Conservation (phyloP, 2,888 invertebrate genomes). For the Acleris sparsana region DNA sequence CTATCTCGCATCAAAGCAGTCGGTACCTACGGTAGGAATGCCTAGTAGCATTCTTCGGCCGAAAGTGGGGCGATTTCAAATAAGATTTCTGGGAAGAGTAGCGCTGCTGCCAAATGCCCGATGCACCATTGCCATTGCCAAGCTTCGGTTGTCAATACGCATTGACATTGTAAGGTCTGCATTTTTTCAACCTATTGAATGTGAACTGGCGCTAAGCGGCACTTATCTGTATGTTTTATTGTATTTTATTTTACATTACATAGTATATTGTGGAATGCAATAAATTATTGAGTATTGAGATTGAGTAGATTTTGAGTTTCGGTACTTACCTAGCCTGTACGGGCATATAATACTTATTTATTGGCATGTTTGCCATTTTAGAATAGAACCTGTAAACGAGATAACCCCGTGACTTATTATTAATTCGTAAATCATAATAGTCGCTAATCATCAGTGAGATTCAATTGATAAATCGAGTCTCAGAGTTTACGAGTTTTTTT, state of each 20-base stretch:
- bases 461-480: no score
- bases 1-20: constrained; percentile 24
- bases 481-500: no score
- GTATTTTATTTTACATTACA: background rate
- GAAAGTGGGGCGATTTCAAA: constrained; percentile 77
- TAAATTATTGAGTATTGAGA: no score
- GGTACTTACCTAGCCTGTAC: no score
- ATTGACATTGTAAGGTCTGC: constrained; percentile 36
- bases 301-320: no score
- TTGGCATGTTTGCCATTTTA: no score
- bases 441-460: no score
- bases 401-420: no score
- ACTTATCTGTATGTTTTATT: background rate
- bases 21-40: constrained; percentile 51
- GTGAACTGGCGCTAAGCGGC: constrained; percentile 3
- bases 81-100: constrained; percentile 75
- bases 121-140: constrained; percentile 76
- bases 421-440: no score
- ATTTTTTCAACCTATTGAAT: constrained; percentile 1
- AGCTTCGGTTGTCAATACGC: constrained; percentile 58
- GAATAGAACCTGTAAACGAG: no score
- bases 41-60: constrained; percentile 62
- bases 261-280: no score
- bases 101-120: constrained; percentile 67
- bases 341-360: no score